Percentiles rank a stretch among this genome's conserved stretches.
Evolutionary conservation across 2,888 invertebrate species (phyloP).

Genomic region (Oxystoma pomonae): DNA sequence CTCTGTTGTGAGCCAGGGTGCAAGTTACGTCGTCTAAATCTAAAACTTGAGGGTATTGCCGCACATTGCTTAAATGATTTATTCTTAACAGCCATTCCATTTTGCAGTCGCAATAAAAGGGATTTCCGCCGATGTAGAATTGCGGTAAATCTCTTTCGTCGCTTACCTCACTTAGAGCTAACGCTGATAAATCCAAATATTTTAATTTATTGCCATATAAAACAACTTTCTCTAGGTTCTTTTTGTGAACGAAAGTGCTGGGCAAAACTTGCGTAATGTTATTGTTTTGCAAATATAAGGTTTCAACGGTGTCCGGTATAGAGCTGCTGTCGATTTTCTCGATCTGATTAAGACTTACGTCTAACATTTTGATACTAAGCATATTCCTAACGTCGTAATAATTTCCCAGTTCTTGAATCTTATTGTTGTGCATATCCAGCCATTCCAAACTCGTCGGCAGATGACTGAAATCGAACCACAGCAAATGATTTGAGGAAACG

Average conservation of each 20-base stretch:
- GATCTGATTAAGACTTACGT: conserved; percentile 70
- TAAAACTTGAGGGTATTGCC: conserved; percentile 74
- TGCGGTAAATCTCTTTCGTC: conserved; percentile 68
- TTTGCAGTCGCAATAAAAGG: conserved; percentile 79
- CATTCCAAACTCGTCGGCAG: conserved; percentile 72
- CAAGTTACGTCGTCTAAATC: conserved; percentile 77
- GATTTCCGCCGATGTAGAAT: conserved; percentile 78
- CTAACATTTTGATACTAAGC: conserved; percentile 69
- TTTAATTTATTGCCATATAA: conserved; percentile 70
- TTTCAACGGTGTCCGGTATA: conserved; percentile 70
- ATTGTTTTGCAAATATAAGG: conserved; percentile 70
- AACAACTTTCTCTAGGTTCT: conserved; percentile 70
- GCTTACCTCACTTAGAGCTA: conserved; percentile 62
- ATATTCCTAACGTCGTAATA: conserved; percentile 64
- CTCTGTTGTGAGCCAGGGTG: conserved; percentile 64
- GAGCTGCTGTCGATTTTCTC: conserved; percentile 63
- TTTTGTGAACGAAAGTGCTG: conserved; percentile 67
- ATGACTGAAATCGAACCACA: conserved; percentile 78
- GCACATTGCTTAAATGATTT: conserved; percentile 67
- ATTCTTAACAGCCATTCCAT: conserved; percentile 84
- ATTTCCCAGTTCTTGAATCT: conserved; percentile 70
- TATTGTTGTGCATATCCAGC: conserved; percentile 78
- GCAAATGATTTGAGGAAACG: conserved; percentile 72
- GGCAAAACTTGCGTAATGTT: conserved; percentile 65
- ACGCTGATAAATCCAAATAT: conserved; percentile 67